These are phyloP conservation scores for Orthosia cruda DNA, from an alignment of 2,888 invertebrate genomes.

Conservation along the genomic window DNA sequence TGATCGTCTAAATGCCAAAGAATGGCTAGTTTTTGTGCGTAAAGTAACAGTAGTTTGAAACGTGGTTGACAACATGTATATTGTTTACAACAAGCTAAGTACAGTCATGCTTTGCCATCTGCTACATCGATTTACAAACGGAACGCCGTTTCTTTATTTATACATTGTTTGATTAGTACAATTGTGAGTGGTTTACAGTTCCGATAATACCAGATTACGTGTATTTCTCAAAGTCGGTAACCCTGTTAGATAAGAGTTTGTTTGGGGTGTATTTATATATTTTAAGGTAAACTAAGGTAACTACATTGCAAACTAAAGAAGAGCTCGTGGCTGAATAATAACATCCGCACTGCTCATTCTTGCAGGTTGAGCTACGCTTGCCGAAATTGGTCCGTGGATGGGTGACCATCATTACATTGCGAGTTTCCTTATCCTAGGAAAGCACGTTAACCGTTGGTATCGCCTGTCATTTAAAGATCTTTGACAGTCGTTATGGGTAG, in stretches of 20 bases:
- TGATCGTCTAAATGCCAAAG: conserved; percentile 2
- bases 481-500: no score
- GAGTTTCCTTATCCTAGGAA: no score
- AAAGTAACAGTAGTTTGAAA: conserved; percentile 25
- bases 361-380: no score
- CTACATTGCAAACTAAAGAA: not conserved
- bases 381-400: no score
- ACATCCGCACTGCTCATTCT: no score
- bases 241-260: not conserved
- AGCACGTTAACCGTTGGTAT: no score
- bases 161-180: not conserved
- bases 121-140: conserved; percentile 17
- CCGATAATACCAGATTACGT: no score
- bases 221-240: not conserved
- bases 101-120: conserved; percentile 5
- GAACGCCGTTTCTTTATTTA: conserved; percentile 1
- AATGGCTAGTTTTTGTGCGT: conserved; percentile 37
- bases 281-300: no score
- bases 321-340: no score
- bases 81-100: not conserved
- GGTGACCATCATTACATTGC: no score
- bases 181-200: no score
- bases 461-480: no score
- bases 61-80: conserved; percentile 23
- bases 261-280: conserved; percentile 6